A percentile compares a stretch with the other conserved stretches of the same genome.
phyloP scores from a whole-genome alignment of 1,140 invertebrate species.

The Leptinotarsa defecta region DNA sequence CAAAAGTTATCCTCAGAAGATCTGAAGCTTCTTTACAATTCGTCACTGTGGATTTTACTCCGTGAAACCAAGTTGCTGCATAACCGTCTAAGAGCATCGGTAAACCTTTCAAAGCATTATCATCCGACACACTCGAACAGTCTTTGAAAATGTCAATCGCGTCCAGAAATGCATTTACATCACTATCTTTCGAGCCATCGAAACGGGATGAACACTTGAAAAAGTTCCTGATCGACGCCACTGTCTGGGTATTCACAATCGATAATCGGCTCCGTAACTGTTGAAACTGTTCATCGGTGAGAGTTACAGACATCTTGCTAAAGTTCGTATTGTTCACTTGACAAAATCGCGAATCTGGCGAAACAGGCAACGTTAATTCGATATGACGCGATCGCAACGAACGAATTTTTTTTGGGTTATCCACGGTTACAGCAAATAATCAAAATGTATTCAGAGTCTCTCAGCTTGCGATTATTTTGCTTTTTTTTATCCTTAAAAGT shows the following conservation, averaged over 20 bases:
- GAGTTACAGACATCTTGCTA: background rate
- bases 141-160: too few species aligned
- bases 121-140: constrained; percentile 10
- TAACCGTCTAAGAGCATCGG: constrained; percentile 16
- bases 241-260: background rate
- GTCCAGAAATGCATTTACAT: too few species aligned
- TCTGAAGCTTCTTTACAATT: background rate
- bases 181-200: too few species aligned
- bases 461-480: too few species aligned
- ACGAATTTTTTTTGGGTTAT: too few species aligned
- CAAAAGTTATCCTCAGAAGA: background rate
- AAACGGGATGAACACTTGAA: constrained; percentile 7
- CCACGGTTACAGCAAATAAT: too few species aligned
- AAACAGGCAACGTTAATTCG: too few species aligned
- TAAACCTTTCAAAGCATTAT: background rate
- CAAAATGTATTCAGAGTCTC: too few species aligned
- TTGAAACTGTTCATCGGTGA: constrained; percentile 15
- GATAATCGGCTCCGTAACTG: background rate
- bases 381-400: too few species aligned
- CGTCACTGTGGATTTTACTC: background rate
- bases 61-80: constrained; percentile 13
- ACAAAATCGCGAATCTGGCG: too few species aligned
- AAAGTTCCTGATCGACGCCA: background rate
- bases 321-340: too few species aligned
- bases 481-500: too few species aligned